Base-by-base conservation (phyloP, 2,113 vertebrate genomes). In the Dicaeum eximium region DNA sequence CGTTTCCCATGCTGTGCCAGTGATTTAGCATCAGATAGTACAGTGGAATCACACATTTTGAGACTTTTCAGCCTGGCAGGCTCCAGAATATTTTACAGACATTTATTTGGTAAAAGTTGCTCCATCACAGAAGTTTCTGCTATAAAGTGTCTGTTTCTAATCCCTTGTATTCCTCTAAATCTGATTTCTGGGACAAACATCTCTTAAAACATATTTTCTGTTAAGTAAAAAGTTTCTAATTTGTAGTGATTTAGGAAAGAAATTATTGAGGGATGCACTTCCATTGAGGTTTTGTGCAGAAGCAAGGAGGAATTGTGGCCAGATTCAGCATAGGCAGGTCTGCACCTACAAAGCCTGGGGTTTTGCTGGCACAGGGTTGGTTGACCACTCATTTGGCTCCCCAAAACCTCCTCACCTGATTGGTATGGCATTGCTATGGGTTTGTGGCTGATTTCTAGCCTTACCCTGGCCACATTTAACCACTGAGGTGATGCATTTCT, bases 131-230 rank as follows among this genome's bases (percentile, higher is more conserved):
- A 88, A 40, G 10, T 40, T 90, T 9, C 20, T 88, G 6, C 71
- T 66, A 7, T 51, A n/a, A 91, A 86, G 20, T 50, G 19, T 86
- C 54, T 78, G 12, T n/a, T 91, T 90, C 38, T 73, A 93, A 86
- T 66, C 33, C 10, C 18, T 66, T 35, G 17, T 54, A 51, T n/a
- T 81, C 31, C 50, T 82, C 38, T 80, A 47, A 90, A 82, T 88
- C 54, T 91, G 19, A 62, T 72, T 91, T 75, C 54, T 93, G 66
- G 50, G 42, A 86, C 47, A 93, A 93, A 75, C 12, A 38, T 30
- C 4, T 87, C 61, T 80, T 77, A 92, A 89, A 85, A 79, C 57
- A 7, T 12, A 85, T 58, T 85, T 96, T 87, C 38, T 9, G 0
- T 58, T 82, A 72, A 72, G 13, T 37, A 56, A 54, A 73, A 83